phyloP scores from a whole-genome alignment of 2,113 vertebrate genomes.

The Daboia siamensis region DNA sequence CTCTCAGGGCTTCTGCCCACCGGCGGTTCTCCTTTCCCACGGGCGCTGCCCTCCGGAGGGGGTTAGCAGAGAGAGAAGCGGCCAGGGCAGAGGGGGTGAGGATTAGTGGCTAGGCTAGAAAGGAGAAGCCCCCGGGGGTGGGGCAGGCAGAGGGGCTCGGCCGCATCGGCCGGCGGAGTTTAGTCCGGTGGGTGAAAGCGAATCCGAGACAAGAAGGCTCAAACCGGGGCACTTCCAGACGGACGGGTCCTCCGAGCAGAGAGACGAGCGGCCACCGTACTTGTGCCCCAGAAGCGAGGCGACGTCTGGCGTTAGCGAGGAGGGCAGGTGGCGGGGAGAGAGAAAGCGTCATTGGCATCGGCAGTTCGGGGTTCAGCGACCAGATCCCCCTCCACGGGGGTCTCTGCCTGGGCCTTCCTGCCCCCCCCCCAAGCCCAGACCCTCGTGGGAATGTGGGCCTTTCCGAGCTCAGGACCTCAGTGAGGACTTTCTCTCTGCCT shows the following conservation, averaged over 20 bases:
- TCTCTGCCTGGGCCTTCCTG: background rate
- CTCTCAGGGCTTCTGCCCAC: background rate
- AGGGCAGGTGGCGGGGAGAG: conserved; percentile 58
- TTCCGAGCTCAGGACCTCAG: background rate
- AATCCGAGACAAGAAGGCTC: conserved; percentile 58
- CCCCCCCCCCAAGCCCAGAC: background rate
- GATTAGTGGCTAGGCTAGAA: conserved; percentile 34
- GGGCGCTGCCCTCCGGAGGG: conserved; percentile 32
- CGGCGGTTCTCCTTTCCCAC: conserved; percentile 56
- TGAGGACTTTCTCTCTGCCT: background rate
- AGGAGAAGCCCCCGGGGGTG: background rate
- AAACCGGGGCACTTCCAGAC: conserved; percentile 90
- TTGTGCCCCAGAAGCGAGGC: conserved; percentile 80
- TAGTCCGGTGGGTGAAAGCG: conserved; percentile 58
- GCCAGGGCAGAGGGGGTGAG: conserved; percentile 18
- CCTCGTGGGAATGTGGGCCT: background rate
- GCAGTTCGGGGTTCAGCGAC: background rate
- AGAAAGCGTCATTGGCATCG: background rate
- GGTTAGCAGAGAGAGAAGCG: conserved; percentile 53
- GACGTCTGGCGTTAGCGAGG: conserved; percentile 77
- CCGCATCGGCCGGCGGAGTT: background rate
- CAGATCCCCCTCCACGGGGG: background rate
- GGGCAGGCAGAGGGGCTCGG: background rate
- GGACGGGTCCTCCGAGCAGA: conserved; percentile 80
- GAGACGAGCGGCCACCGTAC: conserved; percentile 83